Percentiles rank a stretch among this genome's conserved stretches.
Evolutionary conservation across 30 jellyfish, hydroid and myxozoan genomes (phyloP).

Genomic region (Chrysaora quinquecirrha): DNA sequence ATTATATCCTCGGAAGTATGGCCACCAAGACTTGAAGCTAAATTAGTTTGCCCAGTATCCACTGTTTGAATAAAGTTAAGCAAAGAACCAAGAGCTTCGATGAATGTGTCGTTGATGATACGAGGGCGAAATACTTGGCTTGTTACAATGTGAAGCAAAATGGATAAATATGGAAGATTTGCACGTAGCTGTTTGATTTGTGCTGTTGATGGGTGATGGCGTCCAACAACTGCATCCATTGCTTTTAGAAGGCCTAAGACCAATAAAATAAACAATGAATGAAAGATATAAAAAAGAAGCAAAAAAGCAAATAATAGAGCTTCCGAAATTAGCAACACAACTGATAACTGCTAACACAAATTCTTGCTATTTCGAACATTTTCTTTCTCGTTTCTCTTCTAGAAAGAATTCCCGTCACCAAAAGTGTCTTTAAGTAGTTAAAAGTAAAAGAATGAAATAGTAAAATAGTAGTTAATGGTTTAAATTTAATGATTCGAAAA

Average conservation of each 20-base stretch:
- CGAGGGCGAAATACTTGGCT: slow-evolving; percentile 87
- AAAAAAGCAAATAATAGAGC: too few species aligned
- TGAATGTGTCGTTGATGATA: slow-evolving; percentile 50
- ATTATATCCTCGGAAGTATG: slow-evolving; percentile 65
- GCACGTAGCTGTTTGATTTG: slow-evolving; percentile 74
- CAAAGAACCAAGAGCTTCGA: slow-evolving; percentile 64
- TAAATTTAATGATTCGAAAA: too few species aligned
- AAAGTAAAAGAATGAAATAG: too few species aligned
- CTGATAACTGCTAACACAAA: too few species aligned
- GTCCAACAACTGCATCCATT: slow-evolving; percentile 73
- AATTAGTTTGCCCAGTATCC: slow-evolving; percentile 75
- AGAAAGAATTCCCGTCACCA: too few species aligned
- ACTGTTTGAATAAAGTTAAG: slow-evolving; percentile 44
- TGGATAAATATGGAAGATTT: slow-evolving; percentile 64
- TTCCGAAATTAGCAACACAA: too few species aligned
- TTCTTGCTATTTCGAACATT: too few species aligned
- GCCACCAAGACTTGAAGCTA: slow-evolving; percentile 38
- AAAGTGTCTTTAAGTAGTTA: too few species aligned
- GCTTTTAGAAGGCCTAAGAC: slow-evolving; percentile 77
- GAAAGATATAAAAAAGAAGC: too few species aligned
- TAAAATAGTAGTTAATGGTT: too few species aligned
- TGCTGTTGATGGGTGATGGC: slow-evolving; percentile 91
- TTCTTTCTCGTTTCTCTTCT: too few species aligned
- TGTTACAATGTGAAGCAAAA: slow-evolving; percentile 78
- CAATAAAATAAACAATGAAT: too few species aligned